Evolutionary conservation across 2,797 vertebrate genomes (phyloP).

Genomic region (Gallirallus australis): DNA sequence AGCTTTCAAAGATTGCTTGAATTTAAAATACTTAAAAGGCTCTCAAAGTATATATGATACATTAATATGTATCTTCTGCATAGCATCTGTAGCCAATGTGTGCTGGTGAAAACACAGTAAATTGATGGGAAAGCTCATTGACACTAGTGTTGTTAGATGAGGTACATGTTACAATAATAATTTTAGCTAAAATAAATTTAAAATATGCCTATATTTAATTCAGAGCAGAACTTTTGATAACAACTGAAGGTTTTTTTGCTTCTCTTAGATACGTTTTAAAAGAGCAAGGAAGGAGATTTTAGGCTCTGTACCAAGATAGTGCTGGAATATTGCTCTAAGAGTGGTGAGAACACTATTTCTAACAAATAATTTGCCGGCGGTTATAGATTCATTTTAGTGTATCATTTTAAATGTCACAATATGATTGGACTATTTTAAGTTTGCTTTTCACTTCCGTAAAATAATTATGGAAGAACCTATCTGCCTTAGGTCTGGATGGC

Average conservation of each 20-base stretch:
- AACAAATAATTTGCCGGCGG: background rate
- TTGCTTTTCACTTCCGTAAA: background rate
- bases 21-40: background rate
- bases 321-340: background rate
- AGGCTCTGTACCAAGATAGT: background rate
- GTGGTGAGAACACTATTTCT: background rate
- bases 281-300: background rate
- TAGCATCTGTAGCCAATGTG: background rate
- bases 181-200: background rate
- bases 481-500: background rate
- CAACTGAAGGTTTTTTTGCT: background rate
- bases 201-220: background rate
- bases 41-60: background rate
- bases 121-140: background rate
- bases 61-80: background rate
- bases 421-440: background rate
- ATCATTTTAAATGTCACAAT: background rate
- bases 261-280: background rate
- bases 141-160: background rate
- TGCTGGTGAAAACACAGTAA: background rate
- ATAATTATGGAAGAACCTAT: background rate
- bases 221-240: too few relatives aligned
- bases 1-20: background rate
- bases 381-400: background rate
- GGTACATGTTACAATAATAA: background rate